Conservation (phyloP, 37 sponge, comb jelly and placozoan genomes). For the Diacarnus erythraeanus region DNA sequence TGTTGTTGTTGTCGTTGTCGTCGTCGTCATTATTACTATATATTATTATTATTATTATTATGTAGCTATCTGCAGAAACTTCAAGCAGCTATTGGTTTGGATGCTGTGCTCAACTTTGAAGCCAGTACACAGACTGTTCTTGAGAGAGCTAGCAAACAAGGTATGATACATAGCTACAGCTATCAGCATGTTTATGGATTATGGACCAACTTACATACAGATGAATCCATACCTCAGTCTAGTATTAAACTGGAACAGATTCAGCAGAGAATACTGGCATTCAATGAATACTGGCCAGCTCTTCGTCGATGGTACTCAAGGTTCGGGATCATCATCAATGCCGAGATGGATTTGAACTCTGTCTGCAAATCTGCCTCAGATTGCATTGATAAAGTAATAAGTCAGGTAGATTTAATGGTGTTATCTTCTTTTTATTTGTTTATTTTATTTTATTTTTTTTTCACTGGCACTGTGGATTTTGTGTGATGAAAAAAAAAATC, state of each 20-base stretch:
- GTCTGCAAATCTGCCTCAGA: constrained; percentile 1
- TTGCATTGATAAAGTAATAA: constrained; percentile 28
- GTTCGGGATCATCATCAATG: constrained; percentile 80
- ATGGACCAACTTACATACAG: no score
- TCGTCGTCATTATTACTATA: no score
- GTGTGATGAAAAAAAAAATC: no score
- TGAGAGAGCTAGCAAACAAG: constrained; percentile 49
- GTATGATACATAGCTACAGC: no score
- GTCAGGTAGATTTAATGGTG: constrained; percentile 31
- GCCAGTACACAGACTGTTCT: constrained; percentile 57
- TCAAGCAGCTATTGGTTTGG: constrained; percentile 67
- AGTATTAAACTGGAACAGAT: constrained; percentile 11
- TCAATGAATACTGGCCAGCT: constrained; percentile 61
- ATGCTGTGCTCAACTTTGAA: constrained; percentile 39
- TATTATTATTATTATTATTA: background rate
- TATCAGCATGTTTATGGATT: no score
- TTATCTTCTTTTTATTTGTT: no score
- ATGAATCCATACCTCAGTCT: background rate
- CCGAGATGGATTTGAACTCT: constrained; percentile 5
- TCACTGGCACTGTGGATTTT: no score
- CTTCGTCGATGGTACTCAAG: constrained; percentile 70
- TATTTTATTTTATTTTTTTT: no score
- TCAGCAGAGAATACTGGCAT: constrained; percentile 56
- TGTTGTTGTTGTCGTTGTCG: no score
- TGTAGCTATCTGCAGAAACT: no score